phyloP scores from a whole-genome alignment of 2,113 vertebrate species.

The Catharus bicknelli region DNA sequence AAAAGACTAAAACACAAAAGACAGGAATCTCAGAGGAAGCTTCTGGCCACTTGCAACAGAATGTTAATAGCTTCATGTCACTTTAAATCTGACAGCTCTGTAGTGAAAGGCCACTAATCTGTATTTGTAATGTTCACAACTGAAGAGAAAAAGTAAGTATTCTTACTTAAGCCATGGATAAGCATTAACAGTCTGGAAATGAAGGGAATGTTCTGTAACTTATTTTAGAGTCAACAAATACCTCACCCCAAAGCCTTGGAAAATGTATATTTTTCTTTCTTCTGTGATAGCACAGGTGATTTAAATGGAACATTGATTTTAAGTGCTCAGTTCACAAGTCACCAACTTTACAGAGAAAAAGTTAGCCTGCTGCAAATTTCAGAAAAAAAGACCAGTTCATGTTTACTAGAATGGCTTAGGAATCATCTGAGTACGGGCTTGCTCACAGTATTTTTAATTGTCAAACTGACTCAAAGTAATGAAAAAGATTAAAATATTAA shows the following conservation, averaged over 20 bases:
- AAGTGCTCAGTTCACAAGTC: background rate
- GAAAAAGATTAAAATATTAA: background rate
- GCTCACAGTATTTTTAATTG: background rate
- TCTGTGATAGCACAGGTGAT: conserved; percentile 14
- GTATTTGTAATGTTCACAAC: conserved; percentile 73
- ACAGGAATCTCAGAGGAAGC: conserved; percentile 51
- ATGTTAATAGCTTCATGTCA: conserved; percentile 84
- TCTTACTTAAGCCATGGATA: conserved; percentile 73
- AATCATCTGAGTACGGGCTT: background rate
- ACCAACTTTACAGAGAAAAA: background rate
- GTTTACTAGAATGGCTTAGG: background rate
- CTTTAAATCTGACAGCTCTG: conserved; percentile 81
- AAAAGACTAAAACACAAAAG: background rate
- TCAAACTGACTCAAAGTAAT: background rate
- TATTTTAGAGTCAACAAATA: conserved; percentile 63
- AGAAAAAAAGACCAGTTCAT: background rate
- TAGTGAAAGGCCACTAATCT: conserved; percentile 81
- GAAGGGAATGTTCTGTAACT: conserved; percentile 66
- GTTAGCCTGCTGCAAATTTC: background rate
- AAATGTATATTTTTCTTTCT: conserved; percentile 3
- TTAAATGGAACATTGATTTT: conserved; percentile 35
- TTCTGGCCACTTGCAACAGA: conserved; percentile 81
- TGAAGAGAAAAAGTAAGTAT: conserved; percentile 67
- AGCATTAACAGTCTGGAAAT: conserved; percentile 74
- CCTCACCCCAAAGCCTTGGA: background rate